Percentiles rank a stretch among this genome's conserved stretches.
These are phyloP conservation scores for Phocoena sinus DNA, from an alignment of 2,113 vertebrate species.

Conservation along the genomic window DNA sequence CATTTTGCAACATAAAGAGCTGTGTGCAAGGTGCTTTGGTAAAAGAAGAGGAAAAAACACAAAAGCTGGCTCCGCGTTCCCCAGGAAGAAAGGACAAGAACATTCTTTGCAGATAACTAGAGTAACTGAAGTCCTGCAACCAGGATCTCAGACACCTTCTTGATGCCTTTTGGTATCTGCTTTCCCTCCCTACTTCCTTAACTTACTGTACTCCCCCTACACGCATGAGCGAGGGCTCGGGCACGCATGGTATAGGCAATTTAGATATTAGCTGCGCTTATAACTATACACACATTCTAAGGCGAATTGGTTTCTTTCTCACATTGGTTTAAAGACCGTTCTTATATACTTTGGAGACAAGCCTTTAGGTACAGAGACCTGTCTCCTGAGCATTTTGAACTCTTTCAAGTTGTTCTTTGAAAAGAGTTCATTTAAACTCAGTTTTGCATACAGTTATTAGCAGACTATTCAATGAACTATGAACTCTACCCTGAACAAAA, in stretches of 20 bases:
- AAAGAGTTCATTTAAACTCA: not conserved
- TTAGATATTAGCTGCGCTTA: not conserved
- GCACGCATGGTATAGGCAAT: not conserved
- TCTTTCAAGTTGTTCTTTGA: not conserved
- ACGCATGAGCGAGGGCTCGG: accelerated
- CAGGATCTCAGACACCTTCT: not conserved
- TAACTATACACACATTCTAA: not conserved
- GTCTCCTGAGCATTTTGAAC: not conserved
- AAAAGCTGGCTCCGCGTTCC: not conserved
- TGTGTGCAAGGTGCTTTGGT: not conserved
- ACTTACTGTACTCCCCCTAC: too few relatives aligned
- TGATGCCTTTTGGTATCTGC: not conserved
- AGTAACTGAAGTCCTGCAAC: not conserved
- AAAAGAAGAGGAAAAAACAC: not conserved
- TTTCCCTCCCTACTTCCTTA: not conserved
- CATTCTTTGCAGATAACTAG: not conserved
- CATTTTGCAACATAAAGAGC: not conserved
- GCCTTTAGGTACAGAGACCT: not conserved
- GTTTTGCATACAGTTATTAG: not conserved
- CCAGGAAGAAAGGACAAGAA: not conserved
- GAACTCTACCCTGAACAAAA: not conserved
- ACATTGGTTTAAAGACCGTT: not conserved
- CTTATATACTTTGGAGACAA: not conserved
- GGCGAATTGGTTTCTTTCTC: not conserved
- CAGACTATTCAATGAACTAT: not conserved